Evolutionary conservation across 2,888 invertebrate species (phyloP).

Genomic region (Nineta flava): DNA sequence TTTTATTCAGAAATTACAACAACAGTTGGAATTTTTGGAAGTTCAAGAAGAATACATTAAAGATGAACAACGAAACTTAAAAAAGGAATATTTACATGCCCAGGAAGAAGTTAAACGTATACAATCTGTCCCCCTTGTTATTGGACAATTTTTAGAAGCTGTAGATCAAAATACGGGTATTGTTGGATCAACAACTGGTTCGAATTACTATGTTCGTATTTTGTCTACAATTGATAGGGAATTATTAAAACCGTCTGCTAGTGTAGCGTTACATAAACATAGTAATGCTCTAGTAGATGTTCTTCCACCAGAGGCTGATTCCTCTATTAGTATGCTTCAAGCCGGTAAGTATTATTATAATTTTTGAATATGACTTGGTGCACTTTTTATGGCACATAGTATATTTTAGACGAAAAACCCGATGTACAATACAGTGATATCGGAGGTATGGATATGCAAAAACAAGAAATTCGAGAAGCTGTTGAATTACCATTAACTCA

Average conservation of each 20-base stretch:
- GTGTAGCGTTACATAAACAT: conserved; percentile 96
- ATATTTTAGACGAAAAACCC: conserved; percentile 75
- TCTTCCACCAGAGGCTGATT: conserved; percentile 96
- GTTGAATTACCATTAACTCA: conserved; percentile 96
- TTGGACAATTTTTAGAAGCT: conserved; percentile 97
- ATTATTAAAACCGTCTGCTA: conserved; percentile 91
- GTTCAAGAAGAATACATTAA: conserved; percentile 99
- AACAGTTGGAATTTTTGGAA: conserved; percentile 90
- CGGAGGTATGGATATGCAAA: conserved; percentile 99
- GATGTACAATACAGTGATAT: conserved; percentile 96
- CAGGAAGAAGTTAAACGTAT: conserved; percentile 97
- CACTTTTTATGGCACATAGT: neutral
- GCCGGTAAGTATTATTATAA: conserved; percentile 44
- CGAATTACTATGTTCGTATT: conserved; percentile 98
- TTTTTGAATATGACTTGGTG: neutral
- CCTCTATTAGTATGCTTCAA: conserved; percentile 96
- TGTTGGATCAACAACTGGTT: conserved; percentile 97
- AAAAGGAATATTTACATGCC: conserved; percentile 97
- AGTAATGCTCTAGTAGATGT: conserved; percentile 99
- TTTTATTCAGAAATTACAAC: conserved; percentile 67
- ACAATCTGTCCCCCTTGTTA: conserved; percentile 96
- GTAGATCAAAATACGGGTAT: conserved; percentile 99
- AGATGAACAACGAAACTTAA: conserved; percentile 95
- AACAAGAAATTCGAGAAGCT: conserved; percentile 97
- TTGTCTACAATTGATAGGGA: conserved; percentile 96